A percentile compares a stretch with the other conserved stretches of the same genome.
These are phyloP conservation scores for Antheraea pernyi DNA, from an alignment of 1,140 invertebrate species.

Conservation along the genomic window DNA sequence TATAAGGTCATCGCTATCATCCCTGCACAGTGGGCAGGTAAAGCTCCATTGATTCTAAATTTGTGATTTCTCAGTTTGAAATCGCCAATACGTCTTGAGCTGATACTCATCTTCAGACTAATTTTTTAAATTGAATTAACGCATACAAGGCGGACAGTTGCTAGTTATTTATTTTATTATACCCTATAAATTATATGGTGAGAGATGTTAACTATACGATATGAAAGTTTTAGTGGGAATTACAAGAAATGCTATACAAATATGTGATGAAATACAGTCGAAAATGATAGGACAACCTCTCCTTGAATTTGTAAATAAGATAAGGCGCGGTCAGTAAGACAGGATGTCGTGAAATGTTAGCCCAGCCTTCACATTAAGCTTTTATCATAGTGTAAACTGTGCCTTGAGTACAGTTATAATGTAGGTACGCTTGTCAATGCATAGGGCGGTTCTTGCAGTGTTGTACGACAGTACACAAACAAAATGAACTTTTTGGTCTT, in stretches of 20 bases:
- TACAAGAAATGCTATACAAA: not conserved
- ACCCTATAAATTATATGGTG: no score
- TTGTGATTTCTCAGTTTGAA: no score
- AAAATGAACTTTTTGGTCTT: no score
- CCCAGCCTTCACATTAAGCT: constrained; percentile 3
- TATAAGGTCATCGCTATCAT: not conserved
- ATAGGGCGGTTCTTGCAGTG: no score
- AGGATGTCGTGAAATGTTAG: constrained; percentile 9
- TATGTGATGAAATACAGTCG: not conserved
- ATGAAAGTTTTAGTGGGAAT: not conserved
- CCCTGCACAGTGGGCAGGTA: not conserved
- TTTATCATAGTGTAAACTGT: not conserved
- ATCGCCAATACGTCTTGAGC: no score
- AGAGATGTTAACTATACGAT: no score
- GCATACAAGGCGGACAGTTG: no score
- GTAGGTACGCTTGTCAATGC: no score
- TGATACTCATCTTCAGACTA: no score
- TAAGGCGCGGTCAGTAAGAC: not conserved
- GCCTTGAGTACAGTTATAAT: not conserved
- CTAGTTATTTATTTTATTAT: no score
- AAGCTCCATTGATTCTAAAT: not conserved
- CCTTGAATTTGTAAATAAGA: not conserved
- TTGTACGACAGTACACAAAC: no score
- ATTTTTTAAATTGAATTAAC: no score
- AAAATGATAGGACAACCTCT: not conserved